These are phyloP conservation scores for Cepaea nemoralis DNA, from an alignment of 1,140 invertebrate species.

Conservation along the genomic window DNA sequence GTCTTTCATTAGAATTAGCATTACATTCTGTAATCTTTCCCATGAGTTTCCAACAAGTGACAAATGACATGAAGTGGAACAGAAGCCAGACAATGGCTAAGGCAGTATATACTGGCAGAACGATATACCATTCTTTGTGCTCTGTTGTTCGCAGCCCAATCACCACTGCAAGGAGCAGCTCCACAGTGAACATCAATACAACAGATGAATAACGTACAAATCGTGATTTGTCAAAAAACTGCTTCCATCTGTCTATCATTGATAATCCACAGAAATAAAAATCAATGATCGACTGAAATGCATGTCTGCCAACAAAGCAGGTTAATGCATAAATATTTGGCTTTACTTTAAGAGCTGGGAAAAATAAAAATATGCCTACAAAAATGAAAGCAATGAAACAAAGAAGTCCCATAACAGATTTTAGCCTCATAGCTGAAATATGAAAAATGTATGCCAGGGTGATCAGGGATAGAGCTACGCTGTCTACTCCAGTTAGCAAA, in stretches of 20 bases:
- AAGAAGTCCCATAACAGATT: constrained; percentile 61
- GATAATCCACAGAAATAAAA: constrained; percentile 62
- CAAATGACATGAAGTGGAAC: constrained; percentile 63
- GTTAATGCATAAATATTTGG: constrained; percentile 63
- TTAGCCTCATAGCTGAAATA: constrained; percentile 62
- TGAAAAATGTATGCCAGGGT: constrained; percentile 60
- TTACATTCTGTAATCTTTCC: constrained; percentile 68
- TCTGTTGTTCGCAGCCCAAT: constrained; percentile 55
- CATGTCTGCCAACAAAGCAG: constrained; percentile 64
- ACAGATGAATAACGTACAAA: constrained; percentile 55
- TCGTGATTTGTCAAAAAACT: constrained; percentile 54
- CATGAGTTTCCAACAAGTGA: constrained; percentile 67
- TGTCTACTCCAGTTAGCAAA: constrained; percentile 53
- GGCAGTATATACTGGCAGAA: constrained; percentile 64
- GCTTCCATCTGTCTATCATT: constrained; percentile 66
- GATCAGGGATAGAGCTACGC: constrained; percentile 55
- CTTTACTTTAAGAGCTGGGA: constrained; percentile 49
- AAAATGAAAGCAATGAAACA: constrained; percentile 55
- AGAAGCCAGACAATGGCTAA: constrained; percentile 64
- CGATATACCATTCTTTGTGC: constrained; percentile 71
- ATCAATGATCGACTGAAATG: constrained; percentile 64
- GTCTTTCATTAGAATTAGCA: constrained; percentile 51
- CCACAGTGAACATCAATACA: constrained; percentile 54
- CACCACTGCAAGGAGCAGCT: constrained; percentile 54
- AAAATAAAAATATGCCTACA: constrained; percentile 54